phyloP scores from a whole-genome alignment of 2,888 invertebrate species.

The Meganola albula region DNA sequence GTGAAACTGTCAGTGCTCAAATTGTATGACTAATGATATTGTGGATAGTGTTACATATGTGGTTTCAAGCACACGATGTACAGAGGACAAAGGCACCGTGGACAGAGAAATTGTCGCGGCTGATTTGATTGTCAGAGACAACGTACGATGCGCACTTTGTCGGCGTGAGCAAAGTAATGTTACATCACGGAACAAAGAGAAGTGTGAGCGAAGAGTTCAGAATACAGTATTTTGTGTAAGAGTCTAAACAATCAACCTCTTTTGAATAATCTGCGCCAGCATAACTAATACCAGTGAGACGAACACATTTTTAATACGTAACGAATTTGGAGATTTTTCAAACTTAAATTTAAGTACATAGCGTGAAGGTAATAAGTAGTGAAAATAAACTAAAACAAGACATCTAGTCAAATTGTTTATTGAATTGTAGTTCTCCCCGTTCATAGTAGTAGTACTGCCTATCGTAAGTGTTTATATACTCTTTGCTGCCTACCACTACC shows the following conservation, averaged over 20 bases:
- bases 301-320: conserved; percentile 12
- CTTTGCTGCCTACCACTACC: too few relatives aligned
- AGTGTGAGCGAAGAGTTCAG: conserved; percentile 7
- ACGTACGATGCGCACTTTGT: conserved; percentile 50
- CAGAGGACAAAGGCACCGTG: conserved; percentile 39
- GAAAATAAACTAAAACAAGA: too few relatives aligned
- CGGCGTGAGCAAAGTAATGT: conserved; percentile 32
- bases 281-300: conserved; percentile 39
- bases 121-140: conserved; percentile 60
- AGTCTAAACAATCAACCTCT: too few relatives aligned
- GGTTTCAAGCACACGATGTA: conserved; percentile 16
- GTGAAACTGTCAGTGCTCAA: conserved; percentile 19
- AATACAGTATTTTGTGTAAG: too few relatives aligned
- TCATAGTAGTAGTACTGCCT: neutral
- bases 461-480: neutral
- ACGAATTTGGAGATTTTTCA: neutral
- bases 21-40: conserved; percentile 27
- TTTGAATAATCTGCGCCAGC: conserved; percentile 40
- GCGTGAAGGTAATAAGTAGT: neutral
- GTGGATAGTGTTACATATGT: conserved; percentile 32
- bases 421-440: neutral
- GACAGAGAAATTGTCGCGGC: conserved; percentile 53
- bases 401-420: too few relatives aligned
- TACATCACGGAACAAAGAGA: conserved; percentile 6
- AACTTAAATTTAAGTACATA: neutral